Base-by-base conservation (phyloP, 2,888 invertebrate species). In the Chaitophorus viminalis region DNA sequence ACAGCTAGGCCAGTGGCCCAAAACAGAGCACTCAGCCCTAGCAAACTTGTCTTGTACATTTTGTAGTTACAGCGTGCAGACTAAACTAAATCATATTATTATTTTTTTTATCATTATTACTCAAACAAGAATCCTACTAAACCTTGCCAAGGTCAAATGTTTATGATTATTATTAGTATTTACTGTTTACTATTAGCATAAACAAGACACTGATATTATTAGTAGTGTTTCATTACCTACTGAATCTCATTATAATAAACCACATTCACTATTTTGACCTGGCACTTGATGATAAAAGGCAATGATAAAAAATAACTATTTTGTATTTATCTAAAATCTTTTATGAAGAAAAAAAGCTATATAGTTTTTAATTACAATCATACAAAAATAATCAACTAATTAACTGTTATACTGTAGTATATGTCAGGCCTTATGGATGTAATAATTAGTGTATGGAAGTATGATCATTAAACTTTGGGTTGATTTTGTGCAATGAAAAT, bases 1-100 rank as follows among this genome's bases (percentile, higher is more conserved):
- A 81, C 74, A n/a, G 87, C 87, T 46, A 65, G 6, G 11, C 36
- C 18, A 18, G 60, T 74, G 31, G 87, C 18, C 70, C 72, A 87
- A 18, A 87, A 36, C 29, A 46, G 17, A 65, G 60, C 17, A 79
- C 60, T 81, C 25, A 87, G 39, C 78, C 65, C 78, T 33, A 86
- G 21, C 2, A 86, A n/a, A 60, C 74, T 70, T 60, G 36, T 36
- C 29, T 29, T 83, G 14, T 74, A 60, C 74, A 74, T 74, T 9
- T 25, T 83, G 29, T n/a, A 29, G 17, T 3, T 82, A 70, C 21
- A 14, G 25, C 8, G 8, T 82, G 52, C 29, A 21, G 18, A 31
- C 4, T 33, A n/a, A 21, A 70, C n/a, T 52, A 21, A 70, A 52
- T 25, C 25, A 74, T 17, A 33, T 11, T 52, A 46, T 70, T 70